Percentiles rank a stretch among this genome's conserved stretches.
Evolutionary conservation across 2,888 invertebrate species (phyloP).

Genomic region (Amaurobius ferox): DNA sequence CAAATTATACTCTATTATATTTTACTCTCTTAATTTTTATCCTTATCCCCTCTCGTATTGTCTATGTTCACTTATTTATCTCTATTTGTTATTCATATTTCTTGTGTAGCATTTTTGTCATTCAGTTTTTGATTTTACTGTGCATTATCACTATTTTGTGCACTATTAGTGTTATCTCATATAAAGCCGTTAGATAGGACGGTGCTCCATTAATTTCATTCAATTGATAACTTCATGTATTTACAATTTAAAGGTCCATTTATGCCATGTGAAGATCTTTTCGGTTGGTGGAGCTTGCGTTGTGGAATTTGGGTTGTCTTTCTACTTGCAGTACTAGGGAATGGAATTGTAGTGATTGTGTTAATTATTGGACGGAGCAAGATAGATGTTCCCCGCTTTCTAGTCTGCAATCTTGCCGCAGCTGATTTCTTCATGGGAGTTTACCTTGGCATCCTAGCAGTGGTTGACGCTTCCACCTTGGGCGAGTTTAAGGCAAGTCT

Average conservation of each 20-base stretch:
- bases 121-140: too few species aligned
- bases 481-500: constrained; percentile 87
- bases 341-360: constrained; percentile 96
- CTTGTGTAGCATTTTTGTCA: too few species aligned
- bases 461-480: constrained; percentile 95
- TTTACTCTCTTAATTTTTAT: too few species aligned
- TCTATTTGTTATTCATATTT: too few species aligned
- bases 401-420: constrained; percentile 96
- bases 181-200: too few species aligned
- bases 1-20: too few species aligned
- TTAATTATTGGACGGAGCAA: constrained; percentile 92
- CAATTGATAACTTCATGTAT: too few species aligned
- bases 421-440: constrained; percentile 99
- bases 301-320: constrained; percentile 99
- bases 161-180: too few species aligned
- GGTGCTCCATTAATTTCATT: too few species aligned
- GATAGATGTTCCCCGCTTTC: constrained; percentile 96
- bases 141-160: too few species aligned
- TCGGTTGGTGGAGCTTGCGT: constrained; percentile 98
- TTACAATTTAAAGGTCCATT: constrained; percentile 89
- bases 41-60: too few species aligned
- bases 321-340: constrained; percentile 94
- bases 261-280: constrained; percentile 94
- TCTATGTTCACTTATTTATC: too few species aligned
- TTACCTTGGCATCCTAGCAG: constrained; percentile 93